phyloP scores from a whole-genome alignment of 2,888 invertebrate species.

The Plebejus melissa region DNA sequence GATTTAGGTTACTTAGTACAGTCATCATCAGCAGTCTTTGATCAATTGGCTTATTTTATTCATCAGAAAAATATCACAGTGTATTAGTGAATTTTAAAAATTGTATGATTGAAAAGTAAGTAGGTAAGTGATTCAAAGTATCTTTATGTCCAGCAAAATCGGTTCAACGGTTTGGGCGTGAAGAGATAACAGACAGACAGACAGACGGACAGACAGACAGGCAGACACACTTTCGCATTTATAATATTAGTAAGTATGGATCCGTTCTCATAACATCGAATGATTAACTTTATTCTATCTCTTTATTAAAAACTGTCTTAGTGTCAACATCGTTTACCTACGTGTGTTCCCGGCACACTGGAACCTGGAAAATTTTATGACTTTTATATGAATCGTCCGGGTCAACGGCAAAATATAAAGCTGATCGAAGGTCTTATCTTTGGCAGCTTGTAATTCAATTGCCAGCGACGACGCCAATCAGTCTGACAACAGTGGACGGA shows the following conservation, averaged over 20 bases:
- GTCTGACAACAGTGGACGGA: conserved; percentile 23
- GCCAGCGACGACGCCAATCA: conserved; percentile 26
- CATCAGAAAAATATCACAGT: too few relatives aligned
- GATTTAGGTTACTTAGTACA: background rate
- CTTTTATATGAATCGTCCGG: background rate
- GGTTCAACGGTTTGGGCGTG: too few relatives aligned
- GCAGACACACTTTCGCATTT: too few relatives aligned
- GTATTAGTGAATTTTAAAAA: too few relatives aligned
- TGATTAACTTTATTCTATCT: background rate
- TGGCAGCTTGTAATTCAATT: conserved; percentile 25
- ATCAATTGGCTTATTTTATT: too few relatives aligned
- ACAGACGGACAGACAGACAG: too few relatives aligned
- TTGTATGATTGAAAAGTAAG: too few relatives aligned
- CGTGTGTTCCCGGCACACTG: background rate
- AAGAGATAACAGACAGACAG: too few relatives aligned
- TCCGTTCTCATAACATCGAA: too few relatives aligned
- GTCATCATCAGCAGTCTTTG: background rate
- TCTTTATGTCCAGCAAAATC: too few relatives aligned
- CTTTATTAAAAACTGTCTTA: background rate
- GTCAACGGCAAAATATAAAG: background rate
- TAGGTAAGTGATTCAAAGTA: too few relatives aligned
- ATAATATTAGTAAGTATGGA: too few relatives aligned
- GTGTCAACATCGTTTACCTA: background rate
- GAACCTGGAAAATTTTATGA: background rate
- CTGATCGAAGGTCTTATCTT: background rate